phyloP scores from a whole-genome alignment of 2,797 vertebrate species.

The Argyrosomus regius region DNA sequence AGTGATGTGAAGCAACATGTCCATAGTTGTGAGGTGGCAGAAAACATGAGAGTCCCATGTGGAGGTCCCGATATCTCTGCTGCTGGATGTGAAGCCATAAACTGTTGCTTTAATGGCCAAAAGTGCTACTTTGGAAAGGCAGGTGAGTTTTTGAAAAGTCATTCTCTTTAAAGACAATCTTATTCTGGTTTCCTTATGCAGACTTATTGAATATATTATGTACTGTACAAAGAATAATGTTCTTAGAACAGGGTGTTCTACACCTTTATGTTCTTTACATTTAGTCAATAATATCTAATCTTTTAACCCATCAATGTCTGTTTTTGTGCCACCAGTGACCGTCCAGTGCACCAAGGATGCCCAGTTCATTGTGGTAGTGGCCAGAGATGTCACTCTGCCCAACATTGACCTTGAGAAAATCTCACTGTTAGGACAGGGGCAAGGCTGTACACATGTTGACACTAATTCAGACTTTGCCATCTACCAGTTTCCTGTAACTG shows the following conservation, averaged over 20 bases:
- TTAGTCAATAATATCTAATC: not conserved
- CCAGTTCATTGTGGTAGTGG: slow-evolving; percentile 80
- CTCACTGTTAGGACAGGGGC: slow-evolving; percentile 58
- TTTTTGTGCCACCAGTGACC: slow-evolving; percentile 75
- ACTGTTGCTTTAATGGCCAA: slow-evolving; percentile 76
- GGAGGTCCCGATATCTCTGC: slow-evolving; percentile 57
- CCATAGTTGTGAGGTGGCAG: slow-evolving; percentile 64
- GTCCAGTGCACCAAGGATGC: slow-evolving; percentile 83
- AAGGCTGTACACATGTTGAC: slow-evolving; percentile 67
- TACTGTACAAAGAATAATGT: no score
- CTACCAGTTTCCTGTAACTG: slow-evolving; percentile 81
- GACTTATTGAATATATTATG: no score
- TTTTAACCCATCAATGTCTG: not conserved
- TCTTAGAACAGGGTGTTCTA: no score
- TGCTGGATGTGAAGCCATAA: slow-evolving; percentile 61
- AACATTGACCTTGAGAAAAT: slow-evolving; percentile 67
- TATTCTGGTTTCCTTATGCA: no score
- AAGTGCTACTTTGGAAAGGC: slow-evolving; percentile 79
- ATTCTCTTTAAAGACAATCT: no score
- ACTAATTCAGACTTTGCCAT: slow-evolving; percentile 78
- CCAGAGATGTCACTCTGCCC: slow-evolving; percentile 77
- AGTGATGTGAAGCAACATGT: not conserved
- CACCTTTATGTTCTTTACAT: no score
- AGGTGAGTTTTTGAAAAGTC: slow-evolving; percentile 59
- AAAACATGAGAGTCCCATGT: slow-evolving; percentile 67